Conservation (phyloP, 1,140 invertebrate species). For the Amyelois transitella region DNA sequence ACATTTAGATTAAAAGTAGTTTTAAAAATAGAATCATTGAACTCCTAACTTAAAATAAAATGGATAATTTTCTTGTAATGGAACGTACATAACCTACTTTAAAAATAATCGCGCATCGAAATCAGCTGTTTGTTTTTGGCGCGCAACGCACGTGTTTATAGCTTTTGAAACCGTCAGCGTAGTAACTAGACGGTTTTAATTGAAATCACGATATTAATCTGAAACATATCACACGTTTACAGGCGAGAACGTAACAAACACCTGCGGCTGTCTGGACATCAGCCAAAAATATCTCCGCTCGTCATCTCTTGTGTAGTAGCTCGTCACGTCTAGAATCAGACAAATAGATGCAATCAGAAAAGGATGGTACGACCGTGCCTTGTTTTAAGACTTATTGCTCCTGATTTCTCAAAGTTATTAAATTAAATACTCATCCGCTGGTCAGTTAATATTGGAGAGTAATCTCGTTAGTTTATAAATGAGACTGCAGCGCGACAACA, state of each 20-base stretch:
- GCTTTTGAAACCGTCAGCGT: not conserved
- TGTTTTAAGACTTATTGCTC: too few species aligned
- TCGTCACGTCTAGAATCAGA: too few species aligned
- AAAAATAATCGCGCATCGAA: not conserved
- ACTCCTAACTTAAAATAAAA: too few species aligned
- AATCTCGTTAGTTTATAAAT: not conserved
- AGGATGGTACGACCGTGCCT: too few species aligned
- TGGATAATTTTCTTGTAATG: too few species aligned
- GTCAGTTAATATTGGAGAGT: too few species aligned
- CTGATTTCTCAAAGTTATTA: too few species aligned
- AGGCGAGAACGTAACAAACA: conserved; percentile 26
- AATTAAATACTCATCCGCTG: too few species aligned
- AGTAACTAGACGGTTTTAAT: not conserved
- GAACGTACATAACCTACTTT: not conserved
- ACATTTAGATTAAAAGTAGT: not conserved
- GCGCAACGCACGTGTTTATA: not conserved
- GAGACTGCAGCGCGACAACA: not conserved
- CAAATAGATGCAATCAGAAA: not conserved
- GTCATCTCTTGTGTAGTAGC: conserved; percentile 1
- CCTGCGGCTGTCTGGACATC: conserved; percentile 30
- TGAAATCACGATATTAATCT: conserved; percentile 13
- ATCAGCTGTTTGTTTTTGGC: not conserved
- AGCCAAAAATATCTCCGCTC: conserved; percentile 35
- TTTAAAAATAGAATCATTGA: too few species aligned
- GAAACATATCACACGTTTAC: conserved; percentile 20